Conservation (phyloP, 2,888 invertebrate genomes). For the Balanococcus diminutus region DNA sequence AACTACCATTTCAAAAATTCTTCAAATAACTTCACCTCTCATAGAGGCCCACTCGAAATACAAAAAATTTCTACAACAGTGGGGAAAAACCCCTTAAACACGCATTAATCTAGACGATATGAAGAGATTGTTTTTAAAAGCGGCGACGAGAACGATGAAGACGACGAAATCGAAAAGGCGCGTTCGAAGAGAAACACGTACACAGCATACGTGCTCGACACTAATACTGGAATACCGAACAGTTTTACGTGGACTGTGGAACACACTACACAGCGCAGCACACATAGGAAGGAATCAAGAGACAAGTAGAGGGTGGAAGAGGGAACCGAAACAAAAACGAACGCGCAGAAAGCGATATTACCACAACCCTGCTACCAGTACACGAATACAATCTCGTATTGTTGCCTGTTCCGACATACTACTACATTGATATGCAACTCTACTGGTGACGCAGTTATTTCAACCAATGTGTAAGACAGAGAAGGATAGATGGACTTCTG, state of each 20-base stretch:
- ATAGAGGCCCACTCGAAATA: background rate
- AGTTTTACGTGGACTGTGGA: constrained; percentile 31
- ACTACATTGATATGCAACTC: background rate
- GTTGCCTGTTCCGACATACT: background rate
- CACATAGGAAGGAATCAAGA: background rate
- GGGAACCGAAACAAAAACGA: constrained; percentile 32
- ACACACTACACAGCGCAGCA: background rate
- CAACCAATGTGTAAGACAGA: background rate
- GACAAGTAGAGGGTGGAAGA: background rate
- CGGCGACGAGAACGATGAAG: background rate
- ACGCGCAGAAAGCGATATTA: constrained; percentile 40
- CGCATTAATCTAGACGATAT: background rate
- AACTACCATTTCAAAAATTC: background rate
- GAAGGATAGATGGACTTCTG: background rate
- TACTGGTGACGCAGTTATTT: constrained; percentile 26
- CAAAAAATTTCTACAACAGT: background rate
- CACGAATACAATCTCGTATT: background rate
- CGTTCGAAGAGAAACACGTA: background rate
- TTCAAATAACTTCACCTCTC: background rate
- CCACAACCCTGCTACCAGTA: constrained; percentile 28
- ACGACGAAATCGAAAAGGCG: background rate
- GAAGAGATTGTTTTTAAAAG: background rate
- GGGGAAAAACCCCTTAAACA: constrained; percentile 6
- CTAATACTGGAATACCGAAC: background rate
- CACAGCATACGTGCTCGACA: background rate